Percentiles rank a stretch among this genome's conserved stretches.
phyloP scores from a whole-genome alignment of 2,797 vertebrate species.

The Scomberomorus guttatus region DNA sequence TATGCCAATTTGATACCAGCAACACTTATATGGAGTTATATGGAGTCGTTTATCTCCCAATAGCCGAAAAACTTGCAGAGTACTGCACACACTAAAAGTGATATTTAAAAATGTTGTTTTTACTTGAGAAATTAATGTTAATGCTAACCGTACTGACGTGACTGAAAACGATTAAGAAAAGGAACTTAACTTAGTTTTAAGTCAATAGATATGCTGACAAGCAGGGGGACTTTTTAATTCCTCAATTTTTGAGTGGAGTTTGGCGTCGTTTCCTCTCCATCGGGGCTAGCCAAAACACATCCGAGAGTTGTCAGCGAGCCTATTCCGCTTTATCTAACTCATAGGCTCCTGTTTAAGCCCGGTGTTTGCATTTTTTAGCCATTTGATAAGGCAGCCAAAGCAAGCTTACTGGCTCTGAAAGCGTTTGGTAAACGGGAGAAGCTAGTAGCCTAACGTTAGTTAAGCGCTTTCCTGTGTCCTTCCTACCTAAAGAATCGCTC shows the following conservation, averaged over 20 bases:
- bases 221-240: not conserved
- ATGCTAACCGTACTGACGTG: no score
- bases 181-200: not conserved
- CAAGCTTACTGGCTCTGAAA: constrained; percentile 16
- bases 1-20: not conserved
- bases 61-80: not conserved
- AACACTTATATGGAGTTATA: not conserved
- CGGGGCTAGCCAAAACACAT: not conserved
- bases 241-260: not conserved
- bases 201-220: not conserved
- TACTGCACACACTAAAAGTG: not conserved
- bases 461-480: constrained; percentile 17
- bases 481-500: constrained; percentile 77
- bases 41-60: not conserved
- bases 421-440: not conserved
- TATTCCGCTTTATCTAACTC: not conserved
- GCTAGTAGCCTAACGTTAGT: constrained; percentile 39
- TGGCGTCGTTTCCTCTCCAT: not conserved
- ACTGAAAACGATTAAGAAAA: not conserved
- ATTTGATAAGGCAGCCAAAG: not conserved
- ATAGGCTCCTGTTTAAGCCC: fast-evolving
- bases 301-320: not conserved
- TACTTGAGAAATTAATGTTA: no score
- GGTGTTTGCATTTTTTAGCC: not conserved
- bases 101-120: not conserved